Base-by-base conservation (phyloP, 1,140 invertebrate species). In the Drosophila nigrodunni region DNA sequence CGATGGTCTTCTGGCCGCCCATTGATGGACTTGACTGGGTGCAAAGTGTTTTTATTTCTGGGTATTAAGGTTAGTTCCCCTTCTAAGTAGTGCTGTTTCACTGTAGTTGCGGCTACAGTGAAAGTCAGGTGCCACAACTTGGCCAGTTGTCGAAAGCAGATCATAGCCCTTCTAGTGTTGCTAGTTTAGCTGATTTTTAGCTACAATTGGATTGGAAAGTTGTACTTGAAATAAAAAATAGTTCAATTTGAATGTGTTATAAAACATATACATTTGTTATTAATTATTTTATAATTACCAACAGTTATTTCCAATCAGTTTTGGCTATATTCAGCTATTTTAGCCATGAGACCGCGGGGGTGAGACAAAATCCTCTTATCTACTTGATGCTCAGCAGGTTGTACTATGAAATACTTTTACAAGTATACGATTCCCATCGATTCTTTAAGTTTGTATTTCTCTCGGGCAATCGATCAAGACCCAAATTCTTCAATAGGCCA, bases 1-100 rank as follows among this genome's bases (percentile, higher is more conserved):
- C 41, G 43, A 39, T 66, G 57, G 13, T 61, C 18, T 37, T 15
- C 46, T 30, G 60, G 25, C 50, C 39, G 39, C 34, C 13, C 43
- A 49, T 71, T 55, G 60, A 54, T 47, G 49, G 67, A 46, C 43
- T 30, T 13, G 62, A 47, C 62, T 55, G 76, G 68, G 67, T 72
- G 79, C 18, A 50, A 82, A 82, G 79, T 82, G 83, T 70, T 82
- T 73, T 82, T 80, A 47, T 82, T 47, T 65, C 49, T 74, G 47
- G 71, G 77, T 70, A 88, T 88, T 88, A 83, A 66, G 83, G 83
- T 83, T 88, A 87, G 68, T 54, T 41, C 25, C 30, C 49, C 50
- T n/a, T n/a, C 41, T 43, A 21, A 21, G 18, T 21, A 43, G 41
- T 41, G 10, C 55, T 30, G 25, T 2, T 30, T 67, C 15, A 34